Conservation (phyloP, 2,888 invertebrate genomes). For the Diadromus collaris region DNA sequence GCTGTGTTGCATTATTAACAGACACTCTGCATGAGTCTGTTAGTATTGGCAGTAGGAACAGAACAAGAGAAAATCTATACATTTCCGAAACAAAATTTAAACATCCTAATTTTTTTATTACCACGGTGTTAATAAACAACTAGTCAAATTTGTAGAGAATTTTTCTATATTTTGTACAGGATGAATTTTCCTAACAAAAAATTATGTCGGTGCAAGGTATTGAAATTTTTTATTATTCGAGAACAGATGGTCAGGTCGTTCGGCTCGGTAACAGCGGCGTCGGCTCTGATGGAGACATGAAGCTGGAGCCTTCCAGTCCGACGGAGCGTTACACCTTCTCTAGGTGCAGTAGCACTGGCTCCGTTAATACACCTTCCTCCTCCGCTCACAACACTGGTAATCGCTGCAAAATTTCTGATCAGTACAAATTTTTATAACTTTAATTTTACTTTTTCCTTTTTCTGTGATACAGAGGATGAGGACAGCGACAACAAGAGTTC, state of each 20-base stretch:
- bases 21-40: not conserved
- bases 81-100: not conserved
- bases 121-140: too few relatives aligned
- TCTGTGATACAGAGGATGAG: slow-evolving; percentile 82
- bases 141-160: too few relatives aligned
- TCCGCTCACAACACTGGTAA: slow-evolving; percentile 91
- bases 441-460: not conserved
- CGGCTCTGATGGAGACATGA: slow-evolving; percentile 79
- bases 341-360: slow-evolving; percentile 89
- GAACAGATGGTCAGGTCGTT: slow-evolving; percentile 52
- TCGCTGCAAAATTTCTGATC: not conserved
- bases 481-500: slow-evolving; percentile 84
- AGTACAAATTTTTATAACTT: not conserved
- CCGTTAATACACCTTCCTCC: slow-evolving; percentile 89
- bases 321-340: slow-evolving; percentile 84
- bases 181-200: too few relatives aligned
- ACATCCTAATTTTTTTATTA: not conserved
- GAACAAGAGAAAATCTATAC: not conserved
- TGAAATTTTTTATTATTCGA: not conserved
- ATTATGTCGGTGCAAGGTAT: not conserved
- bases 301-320: slow-evolving; percentile 83
- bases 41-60: not conserved
- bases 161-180: too few relatives aligned
- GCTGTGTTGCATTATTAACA: not conserved
- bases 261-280: slow-evolving; percentile 65